phyloP scores from a whole-genome alignment of 1,140 invertebrate species.

The Aphelenchoides besseyi region DNA sequence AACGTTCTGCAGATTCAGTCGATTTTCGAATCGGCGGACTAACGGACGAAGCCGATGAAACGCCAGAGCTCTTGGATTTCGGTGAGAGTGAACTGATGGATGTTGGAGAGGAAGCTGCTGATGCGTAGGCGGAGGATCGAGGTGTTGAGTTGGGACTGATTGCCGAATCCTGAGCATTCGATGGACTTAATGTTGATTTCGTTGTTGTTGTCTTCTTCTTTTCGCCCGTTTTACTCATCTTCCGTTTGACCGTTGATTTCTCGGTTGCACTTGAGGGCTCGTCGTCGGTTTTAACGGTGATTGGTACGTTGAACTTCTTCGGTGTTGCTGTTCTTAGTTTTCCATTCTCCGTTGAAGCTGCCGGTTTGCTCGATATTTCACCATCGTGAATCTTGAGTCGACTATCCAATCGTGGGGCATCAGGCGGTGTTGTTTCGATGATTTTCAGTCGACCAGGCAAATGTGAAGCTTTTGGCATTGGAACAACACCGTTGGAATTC shows the following conservation, averaged over 20 bases:
- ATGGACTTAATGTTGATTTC: not conserved
- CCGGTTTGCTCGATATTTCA: not conserved
- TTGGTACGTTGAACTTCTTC: not conserved
- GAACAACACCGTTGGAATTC: not conserved
- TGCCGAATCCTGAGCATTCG: not conserved
- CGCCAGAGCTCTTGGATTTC: slow-evolving; percentile 1
- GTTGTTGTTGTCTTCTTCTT: slow-evolving; percentile 1
- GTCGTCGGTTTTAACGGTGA: slow-evolving; percentile 12
- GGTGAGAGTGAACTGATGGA: not conserved
- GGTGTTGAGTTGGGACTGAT: slow-evolving; percentile 10
- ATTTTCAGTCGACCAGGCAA: slow-evolving; percentile 5
- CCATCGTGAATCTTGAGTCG: slow-evolving; percentile 20
- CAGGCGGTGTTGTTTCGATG: slow-evolving; percentile 3
- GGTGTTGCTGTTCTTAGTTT: not conserved
- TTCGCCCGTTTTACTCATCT: not conserved
- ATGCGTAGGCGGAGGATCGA: slow-evolving; percentile 5
- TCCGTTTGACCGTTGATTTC: not conserved
- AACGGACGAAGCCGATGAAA: slow-evolving; percentile 16
- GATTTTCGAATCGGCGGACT: slow-evolving; percentile 9
- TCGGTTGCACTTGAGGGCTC: not conserved
- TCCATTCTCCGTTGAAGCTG: not conserved
- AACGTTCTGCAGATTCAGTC: not conserved
- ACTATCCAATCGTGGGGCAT: not conserved
- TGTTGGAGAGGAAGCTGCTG: not conserved
- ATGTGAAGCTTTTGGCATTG: not conserved